A percentile compares a stretch with the other conserved stretches of the same genome.
Evolutionary conservation across 1,140 invertebrate genomes (phyloP).

Genomic region (Ostrea edulis): DNA sequence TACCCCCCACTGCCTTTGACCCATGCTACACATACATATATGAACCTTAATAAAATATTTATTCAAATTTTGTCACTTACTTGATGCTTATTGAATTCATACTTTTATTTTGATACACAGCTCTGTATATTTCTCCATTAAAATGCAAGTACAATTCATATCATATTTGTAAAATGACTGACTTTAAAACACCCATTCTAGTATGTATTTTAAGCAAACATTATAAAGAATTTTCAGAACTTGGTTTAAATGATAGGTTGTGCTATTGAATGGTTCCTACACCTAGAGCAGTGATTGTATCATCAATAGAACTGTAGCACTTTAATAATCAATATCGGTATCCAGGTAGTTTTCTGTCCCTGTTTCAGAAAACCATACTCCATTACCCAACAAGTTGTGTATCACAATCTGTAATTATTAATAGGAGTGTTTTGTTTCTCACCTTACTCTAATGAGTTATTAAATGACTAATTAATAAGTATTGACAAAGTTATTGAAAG

Average conservation of each 20-base stretch:
- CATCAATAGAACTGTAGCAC: background rate
- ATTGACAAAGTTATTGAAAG: background rate
- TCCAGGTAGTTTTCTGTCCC: conserved; percentile 14
- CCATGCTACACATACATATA: background rate
- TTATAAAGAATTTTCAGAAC: background rate
- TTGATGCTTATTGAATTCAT: no score
- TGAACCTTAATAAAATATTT: background rate
- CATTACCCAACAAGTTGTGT: background rate
- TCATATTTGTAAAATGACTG: no score
- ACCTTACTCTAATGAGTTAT: background rate
- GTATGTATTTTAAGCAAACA: no score
- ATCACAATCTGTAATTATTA: background rate
- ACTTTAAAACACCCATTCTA: no score
- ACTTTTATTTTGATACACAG: no score
- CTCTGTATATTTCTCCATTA: no score
- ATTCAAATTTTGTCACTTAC: no score
- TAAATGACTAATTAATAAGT: background rate
- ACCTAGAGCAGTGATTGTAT: background rate
- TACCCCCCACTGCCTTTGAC: no score
- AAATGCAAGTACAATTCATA: no score
- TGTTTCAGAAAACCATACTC: background rate
- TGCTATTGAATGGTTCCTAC: background rate
- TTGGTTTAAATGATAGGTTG: background rate
- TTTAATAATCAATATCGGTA: conserved; percentile 33
- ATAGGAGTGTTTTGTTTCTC: background rate